These are phyloP conservation scores for Coboldia fuscipes DNA, from an alignment of 1,140 invertebrate genomes.

Conservation along the genomic window DNA sequence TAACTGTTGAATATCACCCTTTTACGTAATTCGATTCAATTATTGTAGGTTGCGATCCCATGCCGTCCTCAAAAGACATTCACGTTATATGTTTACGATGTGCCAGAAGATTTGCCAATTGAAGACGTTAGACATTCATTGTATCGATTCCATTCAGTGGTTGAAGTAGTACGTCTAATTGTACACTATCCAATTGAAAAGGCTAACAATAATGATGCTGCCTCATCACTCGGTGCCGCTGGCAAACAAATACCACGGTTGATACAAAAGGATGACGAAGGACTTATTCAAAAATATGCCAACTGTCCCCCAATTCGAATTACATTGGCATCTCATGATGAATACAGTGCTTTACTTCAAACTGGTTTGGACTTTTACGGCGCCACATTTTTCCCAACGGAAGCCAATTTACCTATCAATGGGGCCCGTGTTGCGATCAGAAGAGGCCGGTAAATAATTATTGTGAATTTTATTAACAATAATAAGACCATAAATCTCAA, in stretches of 20 bases:
- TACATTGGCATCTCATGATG: constrained; percentile 56
- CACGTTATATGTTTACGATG: constrained; percentile 54
- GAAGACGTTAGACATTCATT: constrained; percentile 61
- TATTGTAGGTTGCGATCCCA: constrained; percentile 48
- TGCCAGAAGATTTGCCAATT: constrained; percentile 59
- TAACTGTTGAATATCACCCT: constrained; percentile 3
- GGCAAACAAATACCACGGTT: not conserved
- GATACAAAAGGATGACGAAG: not conserved
- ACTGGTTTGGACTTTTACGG: constrained; percentile 69
- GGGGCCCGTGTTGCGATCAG: constrained; percentile 24
- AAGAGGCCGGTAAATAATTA: constrained; percentile 25
- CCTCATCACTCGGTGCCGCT: not conserved
- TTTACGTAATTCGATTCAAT: not conserved
- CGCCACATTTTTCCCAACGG: constrained; percentile 64
- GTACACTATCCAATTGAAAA: constrained; percentile 19
- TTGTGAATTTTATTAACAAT: not conserved
- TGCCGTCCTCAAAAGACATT: constrained; percentile 65
- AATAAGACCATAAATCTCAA: not conserved
- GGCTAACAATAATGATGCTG: not conserved
- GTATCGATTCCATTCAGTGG: constrained; percentile 56
- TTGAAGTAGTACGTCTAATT: constrained; percentile 42
- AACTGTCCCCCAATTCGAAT: constrained; percentile 40
- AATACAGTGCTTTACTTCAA: constrained; percentile 55
- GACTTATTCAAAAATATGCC: constrained; percentile 9
- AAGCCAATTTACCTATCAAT: constrained; percentile 37